Evolutionary conservation across 2,888 invertebrate genomes (phyloP).

Genomic region (Dicroscelio sp.): DNA sequence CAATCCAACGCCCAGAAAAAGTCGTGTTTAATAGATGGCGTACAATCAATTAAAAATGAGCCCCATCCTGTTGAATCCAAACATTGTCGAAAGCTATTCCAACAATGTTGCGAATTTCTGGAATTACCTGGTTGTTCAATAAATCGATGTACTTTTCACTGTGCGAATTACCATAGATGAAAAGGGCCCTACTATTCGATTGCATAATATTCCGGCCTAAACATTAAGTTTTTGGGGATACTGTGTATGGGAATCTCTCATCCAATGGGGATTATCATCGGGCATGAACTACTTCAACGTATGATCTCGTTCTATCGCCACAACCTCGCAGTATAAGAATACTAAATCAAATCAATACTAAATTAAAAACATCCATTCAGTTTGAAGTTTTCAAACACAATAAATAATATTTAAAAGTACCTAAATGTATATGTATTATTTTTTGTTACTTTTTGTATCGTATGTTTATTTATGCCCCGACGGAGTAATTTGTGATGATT

Average conservation of each 20-base stretch:
- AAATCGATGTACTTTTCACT: constrained; percentile 27
- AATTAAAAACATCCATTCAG: too few species aligned
- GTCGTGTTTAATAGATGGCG: constrained; percentile 28
- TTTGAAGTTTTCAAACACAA: too few species aligned
- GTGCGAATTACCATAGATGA: constrained; percentile 27
- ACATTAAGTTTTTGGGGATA: constrained; percentile 34
- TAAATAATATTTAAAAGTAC: too few species aligned
- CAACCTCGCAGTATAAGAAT: too few species aligned
- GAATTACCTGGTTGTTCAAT: constrained; percentile 24
- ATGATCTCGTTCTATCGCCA: too few species aligned
- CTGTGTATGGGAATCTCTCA: constrained; percentile 43
- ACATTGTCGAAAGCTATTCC: constrained; percentile 45
- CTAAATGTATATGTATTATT: too few species aligned
- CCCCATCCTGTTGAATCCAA: constrained; percentile 57
- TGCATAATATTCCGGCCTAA: constrained; percentile 28
- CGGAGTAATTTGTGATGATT: too few species aligned
- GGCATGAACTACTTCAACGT: too few species aligned
- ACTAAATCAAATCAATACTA: too few species aligned
- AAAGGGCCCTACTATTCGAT: constrained; percentile 19
- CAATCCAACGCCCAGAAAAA: constrained; percentile 52
- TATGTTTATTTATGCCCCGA: too few species aligned
- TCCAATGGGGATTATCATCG: constrained; percentile 30
- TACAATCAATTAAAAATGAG: constrained; percentile 48
- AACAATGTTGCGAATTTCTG: constrained; percentile 17
- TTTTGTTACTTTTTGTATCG: too few species aligned